A percentile compares a stretch with the other conserved stretches of the same genome.
Conservation (phyloP, 1,140 invertebrate genomes). For the Thereuonema tuberculata region DNA sequence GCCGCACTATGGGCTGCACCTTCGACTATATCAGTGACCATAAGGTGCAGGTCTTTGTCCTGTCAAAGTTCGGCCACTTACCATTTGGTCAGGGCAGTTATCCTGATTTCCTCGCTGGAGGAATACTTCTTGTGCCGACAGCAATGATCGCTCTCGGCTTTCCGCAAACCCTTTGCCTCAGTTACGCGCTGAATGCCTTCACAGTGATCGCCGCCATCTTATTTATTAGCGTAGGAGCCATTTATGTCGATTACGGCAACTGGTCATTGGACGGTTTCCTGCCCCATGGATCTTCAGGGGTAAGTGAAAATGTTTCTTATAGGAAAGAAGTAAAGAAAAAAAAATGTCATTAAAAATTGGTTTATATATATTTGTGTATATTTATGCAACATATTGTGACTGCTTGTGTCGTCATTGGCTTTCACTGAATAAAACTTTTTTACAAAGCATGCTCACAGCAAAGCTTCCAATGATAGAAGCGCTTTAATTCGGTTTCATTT, state of each 20-base stretch:
- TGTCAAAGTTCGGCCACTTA: background rate
- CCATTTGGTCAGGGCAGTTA: background rate
- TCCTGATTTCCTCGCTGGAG: conserved; percentile 1
- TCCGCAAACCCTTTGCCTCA: background rate
- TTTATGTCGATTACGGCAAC: background rate
- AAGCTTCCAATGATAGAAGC: too few relatives aligned
- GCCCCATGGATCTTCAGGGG: background rate
- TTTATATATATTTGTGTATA: too few relatives aligned
- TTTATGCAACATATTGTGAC: too few relatives aligned
- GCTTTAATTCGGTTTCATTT: too few relatives aligned
- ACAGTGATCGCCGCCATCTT: background rate
- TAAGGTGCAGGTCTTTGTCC: background rate
- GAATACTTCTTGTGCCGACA: background rate
- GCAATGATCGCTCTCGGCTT: background rate
- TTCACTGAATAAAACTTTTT: too few relatives aligned
- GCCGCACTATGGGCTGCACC: background rate
- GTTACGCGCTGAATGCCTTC: background rate
- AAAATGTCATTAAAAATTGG: too few relatives aligned
- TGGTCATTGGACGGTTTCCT: background rate
- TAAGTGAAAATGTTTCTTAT: too few relatives aligned
- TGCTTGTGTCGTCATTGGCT: too few relatives aligned
- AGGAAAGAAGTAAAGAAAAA: too few relatives aligned
- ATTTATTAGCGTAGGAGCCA: background rate
- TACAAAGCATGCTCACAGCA: too few relatives aligned
- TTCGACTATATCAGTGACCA: background rate